phyloP scores from a whole-genome alignment of 2,888 invertebrate species.

The Leptinotarsa peninsularis region DNA sequence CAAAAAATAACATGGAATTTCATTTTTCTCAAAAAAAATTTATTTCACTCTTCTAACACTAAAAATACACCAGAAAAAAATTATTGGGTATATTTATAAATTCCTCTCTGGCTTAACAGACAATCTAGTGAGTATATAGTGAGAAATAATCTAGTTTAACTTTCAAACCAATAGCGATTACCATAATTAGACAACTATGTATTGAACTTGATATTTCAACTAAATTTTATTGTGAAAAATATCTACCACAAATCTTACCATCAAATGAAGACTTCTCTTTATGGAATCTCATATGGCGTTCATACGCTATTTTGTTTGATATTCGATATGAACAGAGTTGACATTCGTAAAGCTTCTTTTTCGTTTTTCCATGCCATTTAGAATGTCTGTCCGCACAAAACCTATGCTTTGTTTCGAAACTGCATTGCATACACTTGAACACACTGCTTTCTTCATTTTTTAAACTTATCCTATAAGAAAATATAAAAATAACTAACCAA shows the following conservation, averaged over 20 bases:
- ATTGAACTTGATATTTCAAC: too few relatives aligned
- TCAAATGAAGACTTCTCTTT: not conserved
- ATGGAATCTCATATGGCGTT: conserved; percentile 6
- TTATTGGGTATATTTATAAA: too few relatives aligned
- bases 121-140: too few relatives aligned
- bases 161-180: too few relatives aligned
- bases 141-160: too few relatives aligned
- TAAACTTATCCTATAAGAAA: conserved; percentile 13
- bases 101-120: too few relatives aligned
- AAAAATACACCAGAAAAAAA: too few relatives aligned
- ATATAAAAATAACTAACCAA: not conserved
- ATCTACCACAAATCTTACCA: conserved; percentile 5
- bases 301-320: not conserved
- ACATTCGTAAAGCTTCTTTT: conserved; percentile 17
- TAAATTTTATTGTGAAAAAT: not conserved
- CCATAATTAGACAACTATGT: too few relatives aligned
- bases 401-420: conserved; percentile 31
- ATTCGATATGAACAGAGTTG: conserved; percentile 16
- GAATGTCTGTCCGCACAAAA: conserved; percentile 21
- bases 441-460: conserved; percentile 16
- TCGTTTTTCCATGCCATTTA: conserved; percentile 14
- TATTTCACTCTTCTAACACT: too few relatives aligned
- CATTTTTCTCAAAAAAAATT: too few relatives aligned
- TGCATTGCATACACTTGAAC: conserved; percentile 30
- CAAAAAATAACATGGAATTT: too few relatives aligned